Percentiles rank a stretch among this genome's conserved stretches.
Conservation (phyloP, 2,888 invertebrate genomes). For the Ectropis crepuscularia region DNA sequence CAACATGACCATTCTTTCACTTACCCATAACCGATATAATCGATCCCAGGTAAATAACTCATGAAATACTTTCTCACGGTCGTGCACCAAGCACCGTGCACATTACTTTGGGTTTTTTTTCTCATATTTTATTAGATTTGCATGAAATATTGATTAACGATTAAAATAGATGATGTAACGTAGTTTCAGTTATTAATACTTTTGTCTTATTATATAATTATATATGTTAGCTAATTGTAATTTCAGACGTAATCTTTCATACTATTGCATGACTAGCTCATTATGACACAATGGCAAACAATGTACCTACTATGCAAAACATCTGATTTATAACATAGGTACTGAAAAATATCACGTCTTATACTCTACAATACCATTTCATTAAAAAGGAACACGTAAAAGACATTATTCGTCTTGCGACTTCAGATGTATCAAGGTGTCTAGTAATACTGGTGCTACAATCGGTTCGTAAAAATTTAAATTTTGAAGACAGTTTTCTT, state of each 20-base stretch:
- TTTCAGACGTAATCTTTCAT: slow-evolving; percentile 9
- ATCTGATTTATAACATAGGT: slow-evolving; percentile 28
- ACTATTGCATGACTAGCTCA: slow-evolving; percentile 21
- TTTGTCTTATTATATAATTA: not conserved
- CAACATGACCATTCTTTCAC: slow-evolving; percentile 57
- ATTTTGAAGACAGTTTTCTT: not conserved
- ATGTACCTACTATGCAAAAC: slow-evolving; percentile 19
- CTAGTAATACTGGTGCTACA: not conserved
- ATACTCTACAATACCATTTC: slow-evolving; percentile 14
- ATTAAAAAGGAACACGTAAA: slow-evolving; percentile 20
- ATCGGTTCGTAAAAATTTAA: not conserved
- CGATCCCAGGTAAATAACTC: slow-evolving; percentile 56
- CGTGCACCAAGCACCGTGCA: slow-evolving; percentile 11
- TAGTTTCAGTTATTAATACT: not conserved
- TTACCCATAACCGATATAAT: slow-evolving; percentile 54
- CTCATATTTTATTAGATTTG: slow-evolving; percentile 11
- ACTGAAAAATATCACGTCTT: slow-evolving; percentile 27
- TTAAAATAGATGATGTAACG: not conserved
- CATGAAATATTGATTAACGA: slow-evolving; percentile 3
- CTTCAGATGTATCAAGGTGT: not conserved
- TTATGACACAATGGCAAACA: slow-evolving; percentile 26
- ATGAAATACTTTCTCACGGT: slow-evolving; percentile 53
- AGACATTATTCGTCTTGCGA: slow-evolving; percentile 11
- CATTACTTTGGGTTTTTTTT: slow-evolving; percentile 23
- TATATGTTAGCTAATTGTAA: slow-evolving; percentile 5